A percentile compares a stretch with the other conserved stretches of the same genome.
These are phyloP conservation scores for Nannoperca obscura DNA, from an alignment of 2,797 vertebrate genomes.

Conservation along the genomic window DNA sequence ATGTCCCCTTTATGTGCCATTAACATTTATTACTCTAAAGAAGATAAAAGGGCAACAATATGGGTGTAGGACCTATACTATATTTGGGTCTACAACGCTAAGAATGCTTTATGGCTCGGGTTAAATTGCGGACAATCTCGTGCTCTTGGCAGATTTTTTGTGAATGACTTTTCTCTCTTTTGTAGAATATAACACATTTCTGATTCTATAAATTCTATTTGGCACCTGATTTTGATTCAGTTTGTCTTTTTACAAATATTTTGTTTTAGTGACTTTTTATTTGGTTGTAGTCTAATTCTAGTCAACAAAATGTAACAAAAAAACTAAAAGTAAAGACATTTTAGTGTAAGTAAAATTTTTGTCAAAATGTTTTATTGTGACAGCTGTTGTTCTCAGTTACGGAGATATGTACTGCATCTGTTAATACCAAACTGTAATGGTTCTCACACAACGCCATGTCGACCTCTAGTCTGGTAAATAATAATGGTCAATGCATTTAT, in stretches of 20 bases:
- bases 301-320: not conserved
- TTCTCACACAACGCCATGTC: not conserved
- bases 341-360: not conserved
- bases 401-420: too few relatives aligned
- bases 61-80: not conserved
- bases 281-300: not conserved
- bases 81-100: not conserved
- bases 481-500: too few relatives aligned
- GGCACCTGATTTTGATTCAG: not conserved
- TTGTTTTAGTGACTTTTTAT: not conserved
- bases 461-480: too few relatives aligned
- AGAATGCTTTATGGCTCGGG: not conserved
- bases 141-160: not conserved
- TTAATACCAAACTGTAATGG: not conserved
- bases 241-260: not conserved
- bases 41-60: constrained; percentile 12
- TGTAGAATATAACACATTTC: not conserved
- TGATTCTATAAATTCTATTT: not conserved
- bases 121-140: not conserved
- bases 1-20: constrained; percentile 71
- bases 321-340: not conserved
- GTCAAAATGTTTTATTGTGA: not conserved
- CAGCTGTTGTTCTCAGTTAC: not conserved
- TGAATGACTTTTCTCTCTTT: not conserved
- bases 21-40: constrained; percentile 72